Evolutionary conservation across 2,888 invertebrate genomes (phyloP).

Genomic region (Rugalucina vietnamica): DNA sequence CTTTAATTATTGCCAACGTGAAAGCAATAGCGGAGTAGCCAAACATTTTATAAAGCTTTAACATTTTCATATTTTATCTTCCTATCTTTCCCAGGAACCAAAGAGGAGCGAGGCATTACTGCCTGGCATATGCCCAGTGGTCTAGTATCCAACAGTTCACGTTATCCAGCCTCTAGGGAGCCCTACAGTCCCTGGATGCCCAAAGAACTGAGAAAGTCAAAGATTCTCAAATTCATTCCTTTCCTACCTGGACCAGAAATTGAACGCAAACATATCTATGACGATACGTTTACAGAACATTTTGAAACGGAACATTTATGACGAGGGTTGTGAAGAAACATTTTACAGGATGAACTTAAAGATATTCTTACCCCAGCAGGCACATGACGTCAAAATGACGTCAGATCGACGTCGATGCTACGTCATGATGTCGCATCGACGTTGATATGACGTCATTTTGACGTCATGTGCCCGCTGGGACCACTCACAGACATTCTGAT

Average conservation of each 20-base stretch:
- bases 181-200: slow-evolving; percentile 55
- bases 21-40: too few species aligned
- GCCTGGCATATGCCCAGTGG: slow-evolving; percentile 47
- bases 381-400: too few species aligned
- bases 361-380: too few species aligned
- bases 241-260: slow-evolving; percentile 58
- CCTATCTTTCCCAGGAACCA: slow-evolving; percentile 59
- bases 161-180: slow-evolving; percentile 40
- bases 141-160: not conserved
- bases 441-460: too few species aligned
- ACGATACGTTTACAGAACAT: not conserved
- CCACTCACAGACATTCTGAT: too few species aligned
- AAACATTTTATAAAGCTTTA: too few species aligned
- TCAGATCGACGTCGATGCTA: too few species aligned
- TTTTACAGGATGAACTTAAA: too few species aligned
- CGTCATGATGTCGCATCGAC: too few species aligned
- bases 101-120: slow-evolving; percentile 67
- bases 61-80: too few species aligned
- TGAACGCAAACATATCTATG: not conserved
- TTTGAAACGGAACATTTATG: not conserved
- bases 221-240: slow-evolving; percentile 55
- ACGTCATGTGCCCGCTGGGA: too few species aligned
- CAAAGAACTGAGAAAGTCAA: slow-evolving; percentile 45
- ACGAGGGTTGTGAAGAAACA: not conserved
- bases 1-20: too few species aligned